A percentile compares a stretch with the other conserved stretches of the same genome.
Evolutionary conservation across 2,797 vertebrate species (phyloP).

Genomic region (Dipus sagitta): DNA sequence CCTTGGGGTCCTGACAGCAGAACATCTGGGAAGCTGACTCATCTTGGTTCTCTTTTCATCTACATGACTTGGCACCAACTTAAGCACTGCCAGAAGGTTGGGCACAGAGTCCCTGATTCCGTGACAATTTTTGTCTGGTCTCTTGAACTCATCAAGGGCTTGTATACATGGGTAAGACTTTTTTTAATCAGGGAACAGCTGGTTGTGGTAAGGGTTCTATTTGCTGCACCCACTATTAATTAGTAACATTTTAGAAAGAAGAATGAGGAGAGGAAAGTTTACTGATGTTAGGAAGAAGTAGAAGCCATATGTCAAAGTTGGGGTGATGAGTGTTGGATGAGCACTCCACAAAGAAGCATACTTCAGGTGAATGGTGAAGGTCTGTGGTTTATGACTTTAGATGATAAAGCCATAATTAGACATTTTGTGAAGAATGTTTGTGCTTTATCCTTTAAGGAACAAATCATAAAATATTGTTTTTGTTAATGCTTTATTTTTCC

Average conservation of each 20-base stretch:
- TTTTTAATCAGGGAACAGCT: constrained; percentile 82
- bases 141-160: constrained; percentile 81
- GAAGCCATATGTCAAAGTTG: constrained; percentile 62
- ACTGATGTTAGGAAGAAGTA: constrained; percentile 16
- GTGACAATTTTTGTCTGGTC: constrained; percentile 77
- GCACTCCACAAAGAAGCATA: neutral
- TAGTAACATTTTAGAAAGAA: constrained; percentile 79
- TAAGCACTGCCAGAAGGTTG: constrained; percentile 72
- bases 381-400: neutral
- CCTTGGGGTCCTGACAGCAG: constrained; percentile 76
- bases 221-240: constrained; percentile 79
- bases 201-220: constrained; percentile 74
- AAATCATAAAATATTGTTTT: neutral
- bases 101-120: constrained; percentile 61
- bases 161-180: constrained; percentile 71
- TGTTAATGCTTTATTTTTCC: neutral
- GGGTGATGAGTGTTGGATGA: neutral
- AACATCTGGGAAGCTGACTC: constrained; percentile 81
- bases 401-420: neutral
- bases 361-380: constrained; percentile 12
- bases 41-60: constrained; percentile 77
- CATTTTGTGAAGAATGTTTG: neutral
- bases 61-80: constrained; percentile 74
- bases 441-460: neutral
- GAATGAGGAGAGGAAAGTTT: constrained; percentile 75